Evolutionary conservation across 2,888 invertebrate species (phyloP), one percentile per base, ranked within the genome.

Genomic region (Metopia argyrocephala): DNA sequence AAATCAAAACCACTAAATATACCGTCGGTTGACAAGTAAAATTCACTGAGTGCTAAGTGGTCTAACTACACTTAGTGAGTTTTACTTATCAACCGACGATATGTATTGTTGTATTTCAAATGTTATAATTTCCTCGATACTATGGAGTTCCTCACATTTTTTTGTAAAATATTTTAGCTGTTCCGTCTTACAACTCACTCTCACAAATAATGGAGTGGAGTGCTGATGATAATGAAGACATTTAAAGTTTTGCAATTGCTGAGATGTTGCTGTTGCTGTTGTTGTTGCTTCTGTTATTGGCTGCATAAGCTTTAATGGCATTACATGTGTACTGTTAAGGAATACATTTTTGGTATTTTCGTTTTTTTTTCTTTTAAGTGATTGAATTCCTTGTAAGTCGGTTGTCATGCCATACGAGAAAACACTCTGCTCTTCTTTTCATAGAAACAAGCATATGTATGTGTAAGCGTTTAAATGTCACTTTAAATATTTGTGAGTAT

Each of bases 351-450:
- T 71, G 56, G 79, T 76, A 75, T 66, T 76, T 70, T 62, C n/a
- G n/a, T n/a, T n/a, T n/a, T n/a, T n/a, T n/a, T n/a, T n/a, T n/a
- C n/a, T n/a, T 62, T 65, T 38, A 15, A 70, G 56, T 79, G 75
- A 71, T 76, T 70, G 66, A 79, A 79, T 79, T 76, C 70, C 45
- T 71, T 75, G 79, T 76, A 79, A 75, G 70, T 23, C 52, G 15
- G 6, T 45, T 61, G 23, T 54, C 56, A 46, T 56, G 50, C 48
- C 12, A 48, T 6, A 20, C 20, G 2, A n/a, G 5, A 38, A 2
- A 61, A 45, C 18, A 45, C 1, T 21, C n/a, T 28, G 7, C n/a
- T n/a, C 20, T 21, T 62, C 9, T 12, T 2, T n/a, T 18, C 21
- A 18, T 21, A 20, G 18, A 18, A 28, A 18, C 50, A 4, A 28